Percentiles rank a stretch among this genome's conserved stretches.
phyloP scores from a whole-genome alignment of 2,113 vertebrate species.

The Mormyrus lacerda region DNA sequence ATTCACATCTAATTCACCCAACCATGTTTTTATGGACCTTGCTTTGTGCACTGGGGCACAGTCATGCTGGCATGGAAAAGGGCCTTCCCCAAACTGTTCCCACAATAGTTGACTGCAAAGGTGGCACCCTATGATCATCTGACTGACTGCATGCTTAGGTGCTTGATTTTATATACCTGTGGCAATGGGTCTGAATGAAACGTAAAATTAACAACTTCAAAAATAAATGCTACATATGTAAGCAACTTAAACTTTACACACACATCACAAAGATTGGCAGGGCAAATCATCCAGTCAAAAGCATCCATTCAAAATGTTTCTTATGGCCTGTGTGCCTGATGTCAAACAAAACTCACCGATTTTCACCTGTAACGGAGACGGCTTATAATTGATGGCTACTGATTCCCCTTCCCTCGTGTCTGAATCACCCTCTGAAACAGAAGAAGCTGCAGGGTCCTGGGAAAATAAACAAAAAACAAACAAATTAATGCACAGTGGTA shows the following conservation, averaged over 20 bases:
- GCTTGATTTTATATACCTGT: no score
- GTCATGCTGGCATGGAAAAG: not conserved
- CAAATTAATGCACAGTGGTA: not conserved
- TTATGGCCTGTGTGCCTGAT: not conserved
- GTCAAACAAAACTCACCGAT: constrained; percentile 71
- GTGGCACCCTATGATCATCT: no score
- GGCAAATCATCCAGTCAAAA: not conserved
- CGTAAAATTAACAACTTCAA: no score
- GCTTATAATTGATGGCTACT: constrained; percentile 95
- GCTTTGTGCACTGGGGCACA: not conserved
- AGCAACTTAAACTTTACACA: no score
- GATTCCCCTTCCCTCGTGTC: constrained; percentile 85
- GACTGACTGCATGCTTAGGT: no score
- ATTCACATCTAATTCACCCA: not conserved
- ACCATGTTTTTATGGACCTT: not conserved
- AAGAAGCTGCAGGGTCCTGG: constrained; percentile 84
- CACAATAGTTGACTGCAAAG: no score
- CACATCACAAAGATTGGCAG: not conserved
- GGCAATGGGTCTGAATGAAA: no score
- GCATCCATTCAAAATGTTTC: not conserved
- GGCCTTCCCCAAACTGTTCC: no score
- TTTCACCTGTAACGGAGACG: constrained; percentile 92
- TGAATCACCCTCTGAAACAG: constrained; percentile 85
- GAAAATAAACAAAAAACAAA: constrained; percentile 11
- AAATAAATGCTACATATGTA: no score